These are phyloP conservation scores for Ctenopoma multispine DNA, from an alignment of 2,797 vertebrate species.

Conservation along the genomic window DNA sequence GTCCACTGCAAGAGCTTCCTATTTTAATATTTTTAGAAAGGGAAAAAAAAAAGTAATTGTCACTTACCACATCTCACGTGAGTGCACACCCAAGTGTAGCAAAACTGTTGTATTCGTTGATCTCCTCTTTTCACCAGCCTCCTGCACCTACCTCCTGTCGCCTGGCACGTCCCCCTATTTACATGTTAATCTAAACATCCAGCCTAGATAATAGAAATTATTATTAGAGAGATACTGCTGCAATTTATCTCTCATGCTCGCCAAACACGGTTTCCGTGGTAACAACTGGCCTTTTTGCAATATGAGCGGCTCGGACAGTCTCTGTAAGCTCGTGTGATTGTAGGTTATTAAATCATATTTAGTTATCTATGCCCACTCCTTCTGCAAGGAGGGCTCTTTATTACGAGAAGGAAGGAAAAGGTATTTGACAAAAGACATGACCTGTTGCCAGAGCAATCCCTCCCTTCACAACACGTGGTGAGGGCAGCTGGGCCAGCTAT, in stretches of 20 bases:
- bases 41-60: background rate
- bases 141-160: constrained; percentile 47
- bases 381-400: constrained; percentile 14
- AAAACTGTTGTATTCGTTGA: constrained; percentile 60
- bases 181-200: constrained; percentile 76
- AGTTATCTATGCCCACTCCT: constrained; percentile 27
- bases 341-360: constrained; percentile 60
- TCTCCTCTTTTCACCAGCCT: constrained; percentile 47
- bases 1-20: background rate
- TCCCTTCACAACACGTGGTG: constrained; percentile 28
- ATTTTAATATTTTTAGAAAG: background rate
- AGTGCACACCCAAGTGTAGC: constrained; percentile 19
- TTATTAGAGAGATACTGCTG: constrained; percentile 67
- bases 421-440: constrained; percentile 24
- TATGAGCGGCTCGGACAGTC: constrained; percentile 13
- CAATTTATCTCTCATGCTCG: constrained; percentile 61
- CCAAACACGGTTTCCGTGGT: constrained; percentile 74
- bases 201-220: constrained; percentile 77
- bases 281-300: constrained; percentile 54
- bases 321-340: constrained; percentile 30
- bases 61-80: constrained; percentile 23
- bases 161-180: constrained; percentile 64
- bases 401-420: constrained; percentile 17
- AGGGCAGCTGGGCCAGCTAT: constrained; percentile 17
- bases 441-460: constrained; percentile 21